Evolutionary conservation across 2,888 invertebrate genomes (phyloP), one percentile per base, ranked within the genome.

Genomic region (Ariolimax columbianus): DNA sequence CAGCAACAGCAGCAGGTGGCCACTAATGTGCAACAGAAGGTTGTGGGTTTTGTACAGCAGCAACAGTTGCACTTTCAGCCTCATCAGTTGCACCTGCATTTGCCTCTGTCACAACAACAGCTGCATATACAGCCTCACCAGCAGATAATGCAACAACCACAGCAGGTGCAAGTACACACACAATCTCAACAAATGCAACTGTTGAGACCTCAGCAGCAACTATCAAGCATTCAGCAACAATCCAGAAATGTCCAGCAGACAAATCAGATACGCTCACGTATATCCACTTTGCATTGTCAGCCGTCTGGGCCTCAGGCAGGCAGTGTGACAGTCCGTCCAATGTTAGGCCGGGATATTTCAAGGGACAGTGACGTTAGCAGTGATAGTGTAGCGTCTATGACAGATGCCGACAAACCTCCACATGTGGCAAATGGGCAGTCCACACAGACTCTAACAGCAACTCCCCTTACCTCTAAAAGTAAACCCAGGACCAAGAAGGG

Each of bases 291-390:
- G 68, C 77, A 82, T 17, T 47, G 55, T 70, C 85, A 82, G 19
- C 51, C 70, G 47, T 36, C 73, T 73, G 73, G 73, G 9, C 43
- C 43, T 2, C 73, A 77, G 59, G 38, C n/a, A 23, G 40, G 66
- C n/a, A 40, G 30, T 63, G 19, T 40, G 17, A n/a, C 51, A 75
- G 36, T 51, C 75, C 75, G 75, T 75, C 75, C 75, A 75, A 51
- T 51, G 51, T 33, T 87, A 38, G 83, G 90, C 11, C 90, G 90
- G n/a, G 90, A 90, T 83, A 85, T 88, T 77, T 89, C 90, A 30
- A 86, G 90, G 75, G 92, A 91, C 79, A 88, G 90, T 83, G 92
- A 92, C 72, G 82, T 90, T 30, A 91, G 91, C 87, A 91, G 89
- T 88, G 91, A 92, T 88, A 91, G 91, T 85, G 89, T 90, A 68